Evolutionary conservation across 1,140 invertebrate species (phyloP).

Genomic region (Temnothorax nylanderi): DNA sequence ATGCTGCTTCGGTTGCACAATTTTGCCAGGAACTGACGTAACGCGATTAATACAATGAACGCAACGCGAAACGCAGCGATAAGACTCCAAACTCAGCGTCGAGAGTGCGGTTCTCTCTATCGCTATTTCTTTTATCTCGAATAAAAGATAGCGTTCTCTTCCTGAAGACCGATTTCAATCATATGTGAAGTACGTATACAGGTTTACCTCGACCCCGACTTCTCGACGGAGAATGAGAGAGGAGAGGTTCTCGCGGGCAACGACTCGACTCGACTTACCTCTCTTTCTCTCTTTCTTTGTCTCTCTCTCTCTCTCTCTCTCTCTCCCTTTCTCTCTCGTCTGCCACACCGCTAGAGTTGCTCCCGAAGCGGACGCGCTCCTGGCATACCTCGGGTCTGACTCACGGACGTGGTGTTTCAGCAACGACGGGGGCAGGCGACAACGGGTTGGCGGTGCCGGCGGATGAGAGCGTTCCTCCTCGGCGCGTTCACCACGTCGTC

Average conservation of each 20-base stretch:
- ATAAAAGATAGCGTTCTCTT: background rate
- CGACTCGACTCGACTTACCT: slow-evolving; percentile 24
- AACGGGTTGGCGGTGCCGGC: background rate
- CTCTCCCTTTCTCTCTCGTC: slow-evolving; percentile 7
- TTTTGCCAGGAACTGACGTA: slow-evolving; percentile 2
- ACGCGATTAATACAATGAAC: background rate
- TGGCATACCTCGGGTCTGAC: slow-evolving; percentile 55
- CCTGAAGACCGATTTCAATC: background rate
- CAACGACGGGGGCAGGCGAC: background rate
- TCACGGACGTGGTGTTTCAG: slow-evolving; percentile 49
- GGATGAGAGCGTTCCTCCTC: slow-evolving; percentile 5
- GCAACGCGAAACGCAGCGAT: background rate
- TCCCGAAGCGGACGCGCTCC: slow-evolving; percentile 40
- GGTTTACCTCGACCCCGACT: slow-evolving; percentile 53
- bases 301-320: background rate
- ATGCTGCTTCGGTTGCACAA: background rate
- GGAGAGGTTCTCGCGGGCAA: slow-evolving; percentile 46
- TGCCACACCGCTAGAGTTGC: background rate
- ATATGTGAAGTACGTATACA: slow-evolving; percentile 11
- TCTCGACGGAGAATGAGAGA: slow-evolving; percentile 17
- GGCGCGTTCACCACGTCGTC: background rate
- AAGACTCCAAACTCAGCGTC: background rate
- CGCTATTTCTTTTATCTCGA: background rate
- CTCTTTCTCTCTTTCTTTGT: background rate
- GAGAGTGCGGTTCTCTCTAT: background rate